Percentiles rank a stretch among this genome's conserved stretches.
Conservation (phyloP, 2,797 vertebrate species). For the Scolopax bukidnonensis region DNA sequence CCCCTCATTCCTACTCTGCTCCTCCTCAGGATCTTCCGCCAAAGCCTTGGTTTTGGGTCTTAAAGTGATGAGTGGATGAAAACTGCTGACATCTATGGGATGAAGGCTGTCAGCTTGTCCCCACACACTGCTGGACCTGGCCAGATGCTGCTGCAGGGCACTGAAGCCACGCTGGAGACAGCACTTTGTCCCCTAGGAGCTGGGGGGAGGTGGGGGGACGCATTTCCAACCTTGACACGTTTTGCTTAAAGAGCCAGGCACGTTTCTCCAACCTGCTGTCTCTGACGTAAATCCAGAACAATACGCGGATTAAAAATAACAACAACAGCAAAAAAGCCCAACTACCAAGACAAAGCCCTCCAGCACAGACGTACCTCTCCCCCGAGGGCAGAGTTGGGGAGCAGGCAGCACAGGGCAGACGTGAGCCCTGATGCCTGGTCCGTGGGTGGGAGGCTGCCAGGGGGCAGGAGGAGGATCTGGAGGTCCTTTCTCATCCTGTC, state of each 20-base stretch:
- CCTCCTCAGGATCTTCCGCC: rapidly evolving
- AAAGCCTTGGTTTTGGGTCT: not conserved
- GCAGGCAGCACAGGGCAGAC: rapidly evolving
- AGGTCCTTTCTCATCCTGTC: not conserved
- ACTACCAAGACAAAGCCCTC: not conserved
- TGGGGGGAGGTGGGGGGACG: not conserved
- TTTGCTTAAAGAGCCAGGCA: not conserved
- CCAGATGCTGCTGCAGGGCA: not conserved
- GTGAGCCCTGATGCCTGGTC: rapidly evolving
- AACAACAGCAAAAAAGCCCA: not conserved
- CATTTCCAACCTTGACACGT: not conserved
- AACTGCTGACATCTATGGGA: not conserved
- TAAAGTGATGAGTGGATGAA: not conserved
- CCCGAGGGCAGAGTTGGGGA: rapidly evolving
- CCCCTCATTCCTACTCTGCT: not conserved
- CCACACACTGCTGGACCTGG: rapidly evolving
- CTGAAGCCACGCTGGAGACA: not conserved
- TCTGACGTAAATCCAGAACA: slow-evolving; percentile 50
- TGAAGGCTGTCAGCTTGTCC: not conserved
- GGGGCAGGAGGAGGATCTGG: not conserved
- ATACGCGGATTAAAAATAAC: slow-evolving; percentile 35
- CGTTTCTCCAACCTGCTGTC: slow-evolving; percentile 43
- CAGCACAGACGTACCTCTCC: rapidly evolving
- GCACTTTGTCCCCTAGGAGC: rapidly evolving
- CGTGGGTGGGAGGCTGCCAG: rapidly evolving